Conservation (phyloP, 2,113 vertebrate genomes). For the Neotragus moschatus region DNA sequence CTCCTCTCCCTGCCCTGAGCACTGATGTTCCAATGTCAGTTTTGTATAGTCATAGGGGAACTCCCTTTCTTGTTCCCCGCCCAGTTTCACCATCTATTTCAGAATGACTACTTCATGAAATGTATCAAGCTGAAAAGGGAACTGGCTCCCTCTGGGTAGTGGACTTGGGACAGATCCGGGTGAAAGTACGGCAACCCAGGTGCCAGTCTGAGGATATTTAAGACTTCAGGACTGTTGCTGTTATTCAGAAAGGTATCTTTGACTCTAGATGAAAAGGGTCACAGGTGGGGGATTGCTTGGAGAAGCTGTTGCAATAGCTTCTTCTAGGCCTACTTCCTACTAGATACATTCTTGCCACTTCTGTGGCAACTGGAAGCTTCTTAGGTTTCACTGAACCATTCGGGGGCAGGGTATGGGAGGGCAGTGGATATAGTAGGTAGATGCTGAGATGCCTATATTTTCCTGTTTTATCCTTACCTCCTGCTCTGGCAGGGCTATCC, state of each 20-base stretch:
- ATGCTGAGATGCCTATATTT: background rate
- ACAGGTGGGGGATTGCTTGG: background rate
- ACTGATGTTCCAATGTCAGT: background rate
- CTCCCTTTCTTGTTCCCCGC: background rate
- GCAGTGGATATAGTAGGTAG: background rate
- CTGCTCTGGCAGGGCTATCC: background rate
- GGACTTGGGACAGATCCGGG: background rate
- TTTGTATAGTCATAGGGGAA: background rate
- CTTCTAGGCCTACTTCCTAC: background rate
- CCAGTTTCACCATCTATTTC: background rate
- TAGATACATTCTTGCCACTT: background rate
- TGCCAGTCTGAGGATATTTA: background rate
- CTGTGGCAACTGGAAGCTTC: constrained; percentile 34
- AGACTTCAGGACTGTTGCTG: background rate
- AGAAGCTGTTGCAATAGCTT: background rate
- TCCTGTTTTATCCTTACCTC: background rate
- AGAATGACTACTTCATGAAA: background rate
- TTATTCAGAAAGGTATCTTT: background rate
- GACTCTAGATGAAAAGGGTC: background rate
- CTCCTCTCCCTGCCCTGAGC: background rate
- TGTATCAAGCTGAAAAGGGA: background rate
- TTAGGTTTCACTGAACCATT: background rate
- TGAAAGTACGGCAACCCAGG: background rate
- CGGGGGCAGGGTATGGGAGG: background rate
- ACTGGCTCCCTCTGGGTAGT: background rate